Evolutionary conservation across 2,888 invertebrate species (phyloP).

Genomic region (Heterodera filipjevi): DNA sequence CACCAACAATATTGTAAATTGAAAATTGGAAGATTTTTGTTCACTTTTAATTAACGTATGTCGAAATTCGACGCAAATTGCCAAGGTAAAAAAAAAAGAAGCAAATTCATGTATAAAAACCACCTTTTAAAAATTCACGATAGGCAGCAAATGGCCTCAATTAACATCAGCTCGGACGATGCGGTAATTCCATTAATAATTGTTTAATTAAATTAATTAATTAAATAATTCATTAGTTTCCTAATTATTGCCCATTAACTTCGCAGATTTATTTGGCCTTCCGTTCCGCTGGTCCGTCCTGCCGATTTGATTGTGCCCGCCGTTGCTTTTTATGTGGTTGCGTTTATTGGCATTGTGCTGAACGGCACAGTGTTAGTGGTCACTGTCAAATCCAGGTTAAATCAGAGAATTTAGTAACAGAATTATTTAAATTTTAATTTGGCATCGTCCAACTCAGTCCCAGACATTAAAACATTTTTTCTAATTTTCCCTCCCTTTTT

Average conservation of each 20-base stretch:
- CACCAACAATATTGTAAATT: too few species aligned
- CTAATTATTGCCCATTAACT: background rate
- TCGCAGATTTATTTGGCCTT: slow-evolving; percentile 2
- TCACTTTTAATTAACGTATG: too few species aligned
- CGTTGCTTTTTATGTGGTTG: background rate
- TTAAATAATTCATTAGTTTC: background rate
- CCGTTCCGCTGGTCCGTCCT: slow-evolving; percentile 1
- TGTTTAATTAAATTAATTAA: background rate
- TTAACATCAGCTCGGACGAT: background rate
- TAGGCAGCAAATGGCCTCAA: background rate
- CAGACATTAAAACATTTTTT: background rate
- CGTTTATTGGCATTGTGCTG: background rate
- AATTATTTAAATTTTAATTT: too few species aligned
- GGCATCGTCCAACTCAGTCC: too few species aligned
- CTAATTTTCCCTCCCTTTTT: background rate
- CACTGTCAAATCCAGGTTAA: background rate
- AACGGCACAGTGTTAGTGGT: background rate
- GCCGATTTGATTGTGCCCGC: slow-evolving; percentile 13
- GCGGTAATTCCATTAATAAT: background rate
- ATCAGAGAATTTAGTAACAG: background rate
- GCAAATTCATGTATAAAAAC: background rate
- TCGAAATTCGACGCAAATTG: too few species aligned
- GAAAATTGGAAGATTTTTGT: too few species aligned
- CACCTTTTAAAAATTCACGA: too few species aligned
- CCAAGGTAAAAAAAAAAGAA: too few species aligned